Conservation (phyloP, 2,797 vertebrate genomes). For the Lycodopsis pacificus region DNA sequence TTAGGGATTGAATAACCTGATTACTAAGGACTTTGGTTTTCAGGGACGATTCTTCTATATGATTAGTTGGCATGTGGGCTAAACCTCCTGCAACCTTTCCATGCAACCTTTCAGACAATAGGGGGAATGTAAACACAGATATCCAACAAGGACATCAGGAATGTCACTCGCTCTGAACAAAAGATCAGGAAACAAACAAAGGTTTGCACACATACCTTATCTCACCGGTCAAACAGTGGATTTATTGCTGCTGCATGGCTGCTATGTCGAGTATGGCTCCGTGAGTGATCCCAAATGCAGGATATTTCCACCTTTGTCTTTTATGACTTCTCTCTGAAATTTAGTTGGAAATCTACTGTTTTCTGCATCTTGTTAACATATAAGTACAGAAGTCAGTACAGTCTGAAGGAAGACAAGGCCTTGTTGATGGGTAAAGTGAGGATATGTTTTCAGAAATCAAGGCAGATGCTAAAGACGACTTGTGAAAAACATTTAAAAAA, state of each 20-base stretch:
- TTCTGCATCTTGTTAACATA: not conserved
- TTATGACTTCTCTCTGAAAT: not conserved
- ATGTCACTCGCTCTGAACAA: slow-evolving; percentile 59
- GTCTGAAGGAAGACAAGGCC: not conserved
- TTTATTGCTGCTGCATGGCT: slow-evolving; percentile 18
- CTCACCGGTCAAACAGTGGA: slow-evolving; percentile 47
- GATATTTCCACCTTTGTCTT: not conserved
- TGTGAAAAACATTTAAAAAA: not conserved
- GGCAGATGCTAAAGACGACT: not conserved
- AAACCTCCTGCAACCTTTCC: slow-evolving; percentile 25
- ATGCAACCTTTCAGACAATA: slow-evolving; percentile 33
- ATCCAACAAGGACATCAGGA: slow-evolving; percentile 69
- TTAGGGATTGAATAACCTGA: not conserved
- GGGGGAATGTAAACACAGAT: slow-evolving; percentile 62
- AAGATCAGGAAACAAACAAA: slow-evolving; percentile 51
- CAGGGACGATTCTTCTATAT: not conserved
- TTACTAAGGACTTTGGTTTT: not conserved
- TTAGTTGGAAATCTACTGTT: not conserved
- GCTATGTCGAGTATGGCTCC: not conserved
- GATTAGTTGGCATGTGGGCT: not conserved
- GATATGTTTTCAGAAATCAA: not conserved
- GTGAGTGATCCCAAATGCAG: not conserved
- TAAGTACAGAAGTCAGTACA: not conserved
- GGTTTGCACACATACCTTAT: slow-evolving; percentile 58
- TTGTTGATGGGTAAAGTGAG: not conserved